These are phyloP conservation scores for Podilymbus podiceps DNA, from an alignment of 2,113 vertebrate genomes.

Conservation along the genomic window DNA sequence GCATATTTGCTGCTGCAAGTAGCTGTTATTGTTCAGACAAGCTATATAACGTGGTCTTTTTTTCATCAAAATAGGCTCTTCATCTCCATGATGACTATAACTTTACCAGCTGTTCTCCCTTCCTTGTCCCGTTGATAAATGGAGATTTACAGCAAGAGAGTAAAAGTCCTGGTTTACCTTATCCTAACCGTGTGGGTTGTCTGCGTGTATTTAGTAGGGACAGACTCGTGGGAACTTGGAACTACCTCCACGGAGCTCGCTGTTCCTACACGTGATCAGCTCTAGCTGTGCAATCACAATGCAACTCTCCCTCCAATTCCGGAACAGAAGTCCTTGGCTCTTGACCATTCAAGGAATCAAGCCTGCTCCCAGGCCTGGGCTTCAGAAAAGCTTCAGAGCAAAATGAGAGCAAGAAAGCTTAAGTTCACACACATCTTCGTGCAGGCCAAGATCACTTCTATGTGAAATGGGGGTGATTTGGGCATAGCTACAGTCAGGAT, in stretches of 20 bases:
- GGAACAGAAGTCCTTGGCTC: not conserved
- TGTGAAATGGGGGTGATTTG: not conserved
- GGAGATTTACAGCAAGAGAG: not conserved
- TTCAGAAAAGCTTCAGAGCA: not conserved
- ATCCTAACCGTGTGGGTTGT: not conserved
- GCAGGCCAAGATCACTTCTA: not conserved
- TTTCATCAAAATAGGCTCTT: not conserved
- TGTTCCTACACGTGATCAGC: accelerated
- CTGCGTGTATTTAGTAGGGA: not conserved
- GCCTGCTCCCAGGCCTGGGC: not conserved
- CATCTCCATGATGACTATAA: not conserved
- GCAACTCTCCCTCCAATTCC: not conserved
- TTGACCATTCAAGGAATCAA: not conserved
- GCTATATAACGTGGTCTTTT: not conserved
- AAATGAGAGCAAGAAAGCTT: not conserved
- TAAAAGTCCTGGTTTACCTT: not conserved
- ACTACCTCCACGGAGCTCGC: not conserved
- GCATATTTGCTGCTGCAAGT: not conserved
- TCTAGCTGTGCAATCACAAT: not conserved
- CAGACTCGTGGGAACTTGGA: not conserved
- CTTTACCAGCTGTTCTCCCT: not conserved
- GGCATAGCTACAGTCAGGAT: not conserved
- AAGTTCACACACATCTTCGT: not conserved
- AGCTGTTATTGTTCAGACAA: not conserved
- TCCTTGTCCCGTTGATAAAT: not conserved